Evolutionary conservation across 2,113 vertebrate species (phyloP).

Genomic region (Istiophorus platypterus): DNA sequence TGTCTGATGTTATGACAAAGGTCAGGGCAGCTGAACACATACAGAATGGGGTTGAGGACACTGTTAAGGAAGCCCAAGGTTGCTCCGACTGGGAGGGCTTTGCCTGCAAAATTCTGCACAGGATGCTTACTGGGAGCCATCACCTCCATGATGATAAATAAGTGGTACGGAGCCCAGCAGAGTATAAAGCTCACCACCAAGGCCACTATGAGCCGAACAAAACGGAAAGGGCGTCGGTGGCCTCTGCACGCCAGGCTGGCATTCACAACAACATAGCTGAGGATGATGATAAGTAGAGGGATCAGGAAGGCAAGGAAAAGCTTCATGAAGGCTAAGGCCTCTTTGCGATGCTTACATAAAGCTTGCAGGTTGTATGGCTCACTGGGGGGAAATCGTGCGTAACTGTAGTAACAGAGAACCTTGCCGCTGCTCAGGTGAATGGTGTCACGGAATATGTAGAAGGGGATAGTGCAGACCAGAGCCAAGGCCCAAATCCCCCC

Average conservation of each 20-base stretch:
- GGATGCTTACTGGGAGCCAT: background rate
- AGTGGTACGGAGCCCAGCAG: conserved; percentile 87
- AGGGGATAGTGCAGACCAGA: conserved; percentile 80
- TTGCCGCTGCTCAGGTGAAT: background rate
- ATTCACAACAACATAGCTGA: conserved; percentile 78
- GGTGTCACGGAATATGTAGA: conserved; percentile 79
- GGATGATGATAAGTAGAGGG: conserved; percentile 79
- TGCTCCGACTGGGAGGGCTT: conserved; percentile 62
- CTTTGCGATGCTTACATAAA: conserved; percentile 67
- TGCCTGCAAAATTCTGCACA: background rate
- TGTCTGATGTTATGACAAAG: conserved; percentile 79
- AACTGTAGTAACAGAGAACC: conserved; percentile 81
- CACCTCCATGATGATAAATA: conserved; percentile 81
- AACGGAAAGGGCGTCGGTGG: conserved; percentile 68
- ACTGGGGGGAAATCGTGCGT: conserved; percentile 20
- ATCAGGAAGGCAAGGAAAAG: conserved; percentile 82
- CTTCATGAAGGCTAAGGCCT: conserved; percentile 74
- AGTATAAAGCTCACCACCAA: conserved; percentile 84
- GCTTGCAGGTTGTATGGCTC: background rate
- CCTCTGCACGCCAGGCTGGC: conserved; percentile 59
- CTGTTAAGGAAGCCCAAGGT: conserved; percentile 82
- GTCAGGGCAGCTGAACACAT: conserved; percentile 85
- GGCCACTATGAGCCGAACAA: conserved; percentile 80
- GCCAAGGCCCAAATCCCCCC: conserved; percentile 79
- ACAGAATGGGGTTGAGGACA: conserved; percentile 85